phyloP scores from a whole-genome alignment of 2,888 invertebrate species.

The Drosophila silvestris region DNA sequence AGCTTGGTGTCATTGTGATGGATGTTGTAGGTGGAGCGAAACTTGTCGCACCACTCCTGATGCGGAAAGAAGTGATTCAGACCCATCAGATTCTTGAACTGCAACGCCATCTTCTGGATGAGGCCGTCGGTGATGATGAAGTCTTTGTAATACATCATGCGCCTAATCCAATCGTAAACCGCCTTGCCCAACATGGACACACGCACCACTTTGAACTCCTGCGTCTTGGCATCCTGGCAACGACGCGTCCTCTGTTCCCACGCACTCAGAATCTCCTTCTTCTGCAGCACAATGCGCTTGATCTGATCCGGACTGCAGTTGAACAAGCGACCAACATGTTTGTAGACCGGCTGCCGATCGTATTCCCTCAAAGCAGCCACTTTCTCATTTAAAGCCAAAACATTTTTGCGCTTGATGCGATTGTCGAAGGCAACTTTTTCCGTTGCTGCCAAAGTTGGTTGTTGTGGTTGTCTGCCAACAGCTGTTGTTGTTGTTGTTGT shows the following conservation, averaged over 20 bases:
- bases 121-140: slow-evolving; percentile 82
- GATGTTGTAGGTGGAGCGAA: slow-evolving; percentile 79
- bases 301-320: slow-evolving; percentile 84
- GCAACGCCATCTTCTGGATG: slow-evolving; percentile 83
- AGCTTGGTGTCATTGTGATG: slow-evolving; percentile 78
- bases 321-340: slow-evolving; percentile 83
- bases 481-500: slow-evolving; percentile 14
- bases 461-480: slow-evolving; percentile 8
- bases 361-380: slow-evolving; percentile 84
- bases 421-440: slow-evolving; percentile 82
- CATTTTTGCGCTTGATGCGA: slow-evolving; percentile 84
- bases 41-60: slow-evolving; percentile 83
- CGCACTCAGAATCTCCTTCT: slow-evolving; percentile 78
- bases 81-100: slow-evolving; percentile 83
- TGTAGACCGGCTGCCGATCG: slow-evolving; percentile 82
- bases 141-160: slow-evolving; percentile 84
- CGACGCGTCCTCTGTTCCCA: slow-evolving; percentile 84
- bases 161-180: slow-evolving; percentile 84
- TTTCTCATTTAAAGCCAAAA: slow-evolving; percentile 83
- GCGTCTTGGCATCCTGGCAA: slow-evolving; percentile 74
- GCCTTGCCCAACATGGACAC: slow-evolving; percentile 83
- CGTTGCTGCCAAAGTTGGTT: slow-evolving; percentile 52
- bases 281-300: slow-evolving; percentile 83
- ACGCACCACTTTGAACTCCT: slow-evolving; percentile 81
- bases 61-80: slow-evolving; percentile 82